Base-by-base conservation (phyloP, 2,113 vertebrate species). In the Pandion haliaetus region DNA sequence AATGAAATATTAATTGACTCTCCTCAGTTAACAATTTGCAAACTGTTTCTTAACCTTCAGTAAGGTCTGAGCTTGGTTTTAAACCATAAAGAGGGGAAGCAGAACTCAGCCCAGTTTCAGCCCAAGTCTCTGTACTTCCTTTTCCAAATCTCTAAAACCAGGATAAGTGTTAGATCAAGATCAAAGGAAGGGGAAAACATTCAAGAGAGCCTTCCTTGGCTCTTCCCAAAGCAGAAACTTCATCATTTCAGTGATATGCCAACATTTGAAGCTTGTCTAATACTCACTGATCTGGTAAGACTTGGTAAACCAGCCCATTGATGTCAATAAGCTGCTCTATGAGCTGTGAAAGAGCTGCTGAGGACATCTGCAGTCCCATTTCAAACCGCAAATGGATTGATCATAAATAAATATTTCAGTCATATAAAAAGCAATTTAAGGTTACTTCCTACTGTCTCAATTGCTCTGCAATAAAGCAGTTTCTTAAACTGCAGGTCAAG, bases 331-430 rank as follows among this genome's bases (percentile, higher is more conserved):
- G n/a, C 45, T 87, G 63, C 65, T 82, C 81, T 55, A 66, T 25
- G 73, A 96, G 81, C 89, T 94, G 93, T 82, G 77, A 84, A 92
- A 92, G 83, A 78, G 47, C 86, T 94, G 86, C 65, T 84, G 83
- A 82, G 62, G 59, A 73, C 50, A 79, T 34, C 50, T 47, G 42
- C 81, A 50, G 83, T 45, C 71, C 67, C 55, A 50, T 78, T 89
- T 81, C 69, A 91, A 91, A 81, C 63, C 21, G 9, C 73, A 42
- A 45, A 38, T 65, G 73, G 21, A 79, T 32, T 62, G 55, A 59
- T 84, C 42, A 74, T 73, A 78, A 86, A 93, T 77, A 93, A 86
- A 73, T 31, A 16, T 83, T 93, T 91, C 65, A 31, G 65, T 89
- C 42, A 63, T 32, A 71, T 28, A 63, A 96, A 84, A 91, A 72